Base-by-base conservation (phyloP, 2,888 invertebrate species). In the Eulithis prunata region DNA sequence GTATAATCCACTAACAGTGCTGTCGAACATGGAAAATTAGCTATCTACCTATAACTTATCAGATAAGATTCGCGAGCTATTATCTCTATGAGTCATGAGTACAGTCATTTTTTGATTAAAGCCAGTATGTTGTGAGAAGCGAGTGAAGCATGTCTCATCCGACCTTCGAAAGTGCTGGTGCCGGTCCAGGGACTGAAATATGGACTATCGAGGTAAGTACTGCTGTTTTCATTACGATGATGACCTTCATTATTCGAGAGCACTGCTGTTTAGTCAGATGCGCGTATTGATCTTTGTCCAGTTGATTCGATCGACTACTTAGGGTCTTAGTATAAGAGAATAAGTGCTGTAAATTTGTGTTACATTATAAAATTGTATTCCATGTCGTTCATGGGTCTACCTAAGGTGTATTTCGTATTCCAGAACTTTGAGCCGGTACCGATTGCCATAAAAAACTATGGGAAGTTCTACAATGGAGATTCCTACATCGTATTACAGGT, bases 391-490 rank as follows among this genome's bases (percentile, higher is more conserved):
- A 21, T 21, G 21, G 21, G 21, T 21, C 21, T 21, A 47, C 47
- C 8, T 47, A 32, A 32, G 32, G 5, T 32, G 7, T 41, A 41
- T 10, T 41, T 66, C 79, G 79, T 68, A 71, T 94, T 95, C n/a
- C 93, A 97, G 96, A 95, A 97, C 86, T 97, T 97, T 81, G 96
- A 96, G 78, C 96, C 97, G 4, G 96, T 96, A 0, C 90, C 95
- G 0, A 94, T 97, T 63, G 95, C 96, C 3, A 88, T 90, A 61
- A 94, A 94, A 64, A 94, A 95, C 71, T 96, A 95, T 85, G 98
- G 97, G 28, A 97, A 97, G 87, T 98, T 98, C 85, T 97, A 95
- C 82, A 95, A 95, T 58, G 98, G 97, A 28, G 46, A 54, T 12
- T 51, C 28, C 13, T 58, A 41, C 52, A 46, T 28, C 10, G 28